phyloP scores from a whole-genome alignment of 2,888 invertebrate species.

The Spodoptera exigua region DNA sequence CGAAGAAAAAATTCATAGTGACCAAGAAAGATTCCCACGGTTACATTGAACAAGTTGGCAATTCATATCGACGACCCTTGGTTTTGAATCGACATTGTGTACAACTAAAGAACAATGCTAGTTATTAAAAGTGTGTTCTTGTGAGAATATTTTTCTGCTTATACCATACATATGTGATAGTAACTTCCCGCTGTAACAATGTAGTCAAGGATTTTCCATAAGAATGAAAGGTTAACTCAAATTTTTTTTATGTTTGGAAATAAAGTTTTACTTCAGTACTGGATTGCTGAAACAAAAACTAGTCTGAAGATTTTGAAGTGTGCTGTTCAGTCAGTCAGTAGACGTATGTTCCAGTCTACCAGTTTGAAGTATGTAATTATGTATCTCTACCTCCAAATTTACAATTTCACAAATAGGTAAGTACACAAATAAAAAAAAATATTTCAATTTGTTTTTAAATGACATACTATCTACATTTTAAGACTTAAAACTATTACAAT shows the following conservation, averaged over 20 bases:
- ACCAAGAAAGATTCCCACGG: slow-evolving; percentile 69
- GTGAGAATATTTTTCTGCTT: slow-evolving; percentile 51
- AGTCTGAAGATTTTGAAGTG: no score
- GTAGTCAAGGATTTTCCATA: slow-evolving; percentile 47
- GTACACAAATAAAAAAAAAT: no score
- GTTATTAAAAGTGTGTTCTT: slow-evolving; percentile 61
- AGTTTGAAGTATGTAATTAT: no score
- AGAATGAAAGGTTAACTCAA: slow-evolving; percentile 6
- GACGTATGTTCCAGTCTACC: no score
- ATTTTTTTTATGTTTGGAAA: background rate
- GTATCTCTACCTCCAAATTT: no score
- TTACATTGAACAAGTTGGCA: slow-evolving; percentile 65
- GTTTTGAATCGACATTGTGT: slow-evolving; percentile 76
- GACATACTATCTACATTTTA: no score
- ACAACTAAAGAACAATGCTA: slow-evolving; percentile 64
- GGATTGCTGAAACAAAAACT: no score
- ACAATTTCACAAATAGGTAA: no score
- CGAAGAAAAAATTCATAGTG: slow-evolving; percentile 52
- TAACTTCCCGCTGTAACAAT: slow-evolving; percentile 32
- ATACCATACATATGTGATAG: slow-evolving; percentile 30
- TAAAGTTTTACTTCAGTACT: no score
- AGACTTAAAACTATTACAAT: no score
- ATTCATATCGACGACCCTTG: slow-evolving; percentile 74
- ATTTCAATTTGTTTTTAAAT: no score
- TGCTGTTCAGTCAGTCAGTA: no score